Conservation (phyloP, 2,797 vertebrate genomes). For the Taenioides sp. region DNA sequence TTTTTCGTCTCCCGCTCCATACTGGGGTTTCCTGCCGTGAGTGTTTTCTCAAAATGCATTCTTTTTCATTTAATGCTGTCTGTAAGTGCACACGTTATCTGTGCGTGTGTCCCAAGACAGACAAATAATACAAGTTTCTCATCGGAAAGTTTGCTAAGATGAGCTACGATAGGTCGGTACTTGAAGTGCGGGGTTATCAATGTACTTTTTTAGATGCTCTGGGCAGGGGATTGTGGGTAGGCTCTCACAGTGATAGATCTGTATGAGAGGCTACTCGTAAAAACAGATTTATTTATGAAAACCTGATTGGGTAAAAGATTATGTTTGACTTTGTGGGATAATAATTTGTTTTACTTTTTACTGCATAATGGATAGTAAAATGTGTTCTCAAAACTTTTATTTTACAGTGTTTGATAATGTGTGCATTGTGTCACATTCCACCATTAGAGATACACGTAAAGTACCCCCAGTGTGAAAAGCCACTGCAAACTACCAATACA, state of each 20-base stretch:
- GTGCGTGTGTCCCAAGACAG: slow-evolving; percentile 26
- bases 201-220: slow-evolving; percentile 46
- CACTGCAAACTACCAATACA: too few species aligned
- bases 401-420: too few species aligned
- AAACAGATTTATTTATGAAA: not conserved
- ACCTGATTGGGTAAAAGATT: not conserved
- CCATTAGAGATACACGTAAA: too few species aligned
- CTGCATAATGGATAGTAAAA: not conserved
- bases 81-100: slow-evolving; percentile 17
- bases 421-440: too few species aligned
- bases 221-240: slow-evolving; percentile 19
- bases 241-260: slow-evolving; percentile 62
- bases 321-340: not conserved
- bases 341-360: not conserved
- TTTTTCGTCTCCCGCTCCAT: not conserved
- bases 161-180: slow-evolving; percentile 10
- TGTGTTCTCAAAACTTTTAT: too few species aligned
- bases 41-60: not conserved
- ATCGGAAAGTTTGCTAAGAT: slow-evolving; percentile 28
- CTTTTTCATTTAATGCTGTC: slow-evolving; percentile 27
- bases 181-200: slow-evolving; percentile 32
- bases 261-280: too few species aligned
- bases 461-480: too few species aligned
- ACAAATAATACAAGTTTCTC: slow-evolving; percentile 33
- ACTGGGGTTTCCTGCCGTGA: not conserved